These are phyloP conservation scores for Ellobius talpinus DNA, from an alignment of 2,113 vertebrate genomes.

Conservation along the genomic window DNA sequence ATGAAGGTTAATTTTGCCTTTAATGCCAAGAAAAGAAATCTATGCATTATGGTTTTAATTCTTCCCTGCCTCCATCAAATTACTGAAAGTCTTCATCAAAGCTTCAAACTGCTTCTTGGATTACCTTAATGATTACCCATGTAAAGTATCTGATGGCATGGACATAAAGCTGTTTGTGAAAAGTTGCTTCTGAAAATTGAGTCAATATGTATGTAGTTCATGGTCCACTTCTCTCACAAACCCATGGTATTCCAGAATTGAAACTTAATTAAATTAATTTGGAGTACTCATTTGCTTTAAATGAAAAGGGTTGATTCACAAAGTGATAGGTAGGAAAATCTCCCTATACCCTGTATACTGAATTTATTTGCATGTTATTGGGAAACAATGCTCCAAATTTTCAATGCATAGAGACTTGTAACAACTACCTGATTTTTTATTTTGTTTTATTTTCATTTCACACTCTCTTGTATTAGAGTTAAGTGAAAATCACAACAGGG, in stretches of 20 bases:
- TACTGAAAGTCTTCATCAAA: neutral
- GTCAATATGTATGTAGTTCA: neutral
- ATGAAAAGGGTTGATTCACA: conserved; percentile 3
- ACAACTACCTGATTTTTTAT: neutral
- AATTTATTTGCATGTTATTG: neutral
- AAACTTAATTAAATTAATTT: conserved; percentile 30
- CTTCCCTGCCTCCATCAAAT: neutral
- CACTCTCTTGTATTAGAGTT: neutral
- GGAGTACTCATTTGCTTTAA: neutral
- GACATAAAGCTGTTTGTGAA: neutral
- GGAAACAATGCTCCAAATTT: neutral
- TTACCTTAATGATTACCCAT: neutral
- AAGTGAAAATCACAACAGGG: neutral
- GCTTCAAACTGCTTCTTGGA: neutral
- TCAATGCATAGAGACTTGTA: neutral
- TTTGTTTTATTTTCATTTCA: neutral
- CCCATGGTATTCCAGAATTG: neutral
- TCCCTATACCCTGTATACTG: neutral
- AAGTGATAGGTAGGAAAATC: neutral
- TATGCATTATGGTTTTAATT: neutral
- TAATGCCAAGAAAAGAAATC: neutral
- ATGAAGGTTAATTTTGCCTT: neutral
- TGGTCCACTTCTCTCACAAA: neutral
- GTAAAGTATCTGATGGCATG: neutral
- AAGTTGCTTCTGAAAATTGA: neutral